Percentiles rank a stretch among this genome's conserved stretches.
These are phyloP conservation scores for Pangasius krempfi DNA, from an alignment of 2,797 vertebrate genomes.

Conservation along the genomic window DNA sequence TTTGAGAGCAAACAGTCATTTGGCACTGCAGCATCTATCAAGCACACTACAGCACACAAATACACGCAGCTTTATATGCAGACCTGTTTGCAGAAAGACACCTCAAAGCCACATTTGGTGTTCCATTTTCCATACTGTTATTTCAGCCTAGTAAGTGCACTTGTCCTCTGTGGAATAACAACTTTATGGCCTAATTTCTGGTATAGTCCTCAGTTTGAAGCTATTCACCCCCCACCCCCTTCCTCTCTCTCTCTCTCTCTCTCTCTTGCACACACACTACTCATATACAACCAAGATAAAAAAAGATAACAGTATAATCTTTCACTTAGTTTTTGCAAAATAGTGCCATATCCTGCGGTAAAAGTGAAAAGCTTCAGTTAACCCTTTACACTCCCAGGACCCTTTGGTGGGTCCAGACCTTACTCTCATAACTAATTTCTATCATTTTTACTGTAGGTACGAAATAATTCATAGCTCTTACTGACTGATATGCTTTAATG, in stretches of 20 bases:
- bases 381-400: background rate
- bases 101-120: constrained; percentile 26
- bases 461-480: background rate
- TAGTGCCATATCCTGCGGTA: constrained; percentile 7
- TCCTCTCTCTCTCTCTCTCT: background rate
- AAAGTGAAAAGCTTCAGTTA: constrained; percentile 10
- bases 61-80: constrained; percentile 17
- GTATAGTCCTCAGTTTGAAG: constrained; percentile 34
- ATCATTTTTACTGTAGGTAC: background rate
- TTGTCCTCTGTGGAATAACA: constrained; percentile 40
- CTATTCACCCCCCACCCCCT: background rate
- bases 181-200: constrained; percentile 42
- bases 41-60: background rate
- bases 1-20: constrained; percentile 23
- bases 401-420: background rate
- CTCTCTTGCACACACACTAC: background rate
- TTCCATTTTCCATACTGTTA: constrained; percentile 28
- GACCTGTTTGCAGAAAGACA: constrained; percentile 28
- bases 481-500: background rate
- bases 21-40: background rate
- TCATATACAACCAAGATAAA: constrained; percentile 9
- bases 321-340: constrained; percentile 2
- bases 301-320: constrained; percentile 17
- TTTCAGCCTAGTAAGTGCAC: constrained; percentile 39
- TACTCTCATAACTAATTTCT: background rate